These are phyloP conservation scores for Pachyrhynchus sulphureomaculatus DNA, from an alignment of 1,140 invertebrate genomes.

Conservation along the genomic window DNA sequence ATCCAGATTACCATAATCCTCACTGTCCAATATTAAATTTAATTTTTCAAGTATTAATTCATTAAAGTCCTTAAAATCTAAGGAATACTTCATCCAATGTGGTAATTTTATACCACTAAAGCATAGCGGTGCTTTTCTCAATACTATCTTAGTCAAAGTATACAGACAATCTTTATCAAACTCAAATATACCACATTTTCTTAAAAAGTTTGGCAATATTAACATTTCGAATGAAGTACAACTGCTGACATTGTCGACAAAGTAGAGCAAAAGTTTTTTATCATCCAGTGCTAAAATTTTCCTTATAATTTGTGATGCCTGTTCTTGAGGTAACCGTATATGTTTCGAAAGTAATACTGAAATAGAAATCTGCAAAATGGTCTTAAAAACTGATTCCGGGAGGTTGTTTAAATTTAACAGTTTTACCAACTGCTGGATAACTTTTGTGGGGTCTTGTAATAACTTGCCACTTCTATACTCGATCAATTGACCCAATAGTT, in stretches of 20 bases:
- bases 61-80: conserved; percentile 59
- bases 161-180: conserved; percentile 58
- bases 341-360: conserved; percentile 62
- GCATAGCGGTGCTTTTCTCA: conserved; percentile 64
- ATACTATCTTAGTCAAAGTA: conserved; percentile 67
- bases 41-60: conserved; percentile 50
- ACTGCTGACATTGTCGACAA: conserved; percentile 64
- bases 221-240: conserved; percentile 73
- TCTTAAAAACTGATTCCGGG: conserved; percentile 55
- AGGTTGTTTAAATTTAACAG: conserved; percentile 51
- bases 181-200: conserved; percentile 58
- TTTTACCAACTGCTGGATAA: conserved; percentile 56
- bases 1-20: not conserved
- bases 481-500: conserved; percentile 61
- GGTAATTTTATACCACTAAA: conserved; percentile 60
- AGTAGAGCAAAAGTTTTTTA: conserved; percentile 59
- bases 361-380: conserved; percentile 59
- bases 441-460: conserved; percentile 57
- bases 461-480: conserved; percentile 65
- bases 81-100: conserved; percentile 64
- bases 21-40: conserved; percentile 10
- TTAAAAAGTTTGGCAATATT: conserved; percentile 68
- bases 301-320: conserved; percentile 63
- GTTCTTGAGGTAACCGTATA: conserved; percentile 67
- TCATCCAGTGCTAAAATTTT: conserved; percentile 60